phyloP scores from a whole-genome alignment of 2,113 vertebrate species.

The Pithys albifrons region DNA sequence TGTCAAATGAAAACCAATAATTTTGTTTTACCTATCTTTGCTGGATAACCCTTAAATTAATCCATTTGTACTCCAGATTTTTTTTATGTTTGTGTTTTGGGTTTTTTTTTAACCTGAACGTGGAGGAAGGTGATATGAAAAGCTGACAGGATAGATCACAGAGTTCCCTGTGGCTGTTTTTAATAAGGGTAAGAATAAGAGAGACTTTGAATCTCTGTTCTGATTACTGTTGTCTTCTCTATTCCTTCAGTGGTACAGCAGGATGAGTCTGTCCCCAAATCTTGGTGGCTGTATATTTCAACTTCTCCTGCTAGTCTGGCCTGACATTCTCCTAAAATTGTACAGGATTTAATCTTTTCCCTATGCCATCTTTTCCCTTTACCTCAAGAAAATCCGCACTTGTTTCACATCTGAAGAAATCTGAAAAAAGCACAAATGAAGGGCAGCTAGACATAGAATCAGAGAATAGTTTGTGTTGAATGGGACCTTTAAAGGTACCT shows the following conservation, averaged over 20 bases:
- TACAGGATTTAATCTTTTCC: not conserved
- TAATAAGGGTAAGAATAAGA: not conserved
- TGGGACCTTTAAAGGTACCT: not conserved
- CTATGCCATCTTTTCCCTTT: accelerated
- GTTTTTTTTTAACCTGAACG: not conserved
- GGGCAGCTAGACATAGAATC: not conserved
- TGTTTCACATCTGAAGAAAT: not conserved
- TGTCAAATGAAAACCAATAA: not conserved
- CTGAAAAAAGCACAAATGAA: not conserved
- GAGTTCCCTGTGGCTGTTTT: not conserved
- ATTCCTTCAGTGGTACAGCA: not conserved
- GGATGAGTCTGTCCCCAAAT: not conserved
- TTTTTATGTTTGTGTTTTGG: not conserved
- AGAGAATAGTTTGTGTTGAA: not conserved
- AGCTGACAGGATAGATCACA: not conserved
- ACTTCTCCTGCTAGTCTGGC: not conserved
- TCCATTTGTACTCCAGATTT: not conserved
- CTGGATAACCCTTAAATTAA: not conserved
- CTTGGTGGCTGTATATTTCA: not conserved
- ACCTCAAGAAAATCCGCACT: not conserved
- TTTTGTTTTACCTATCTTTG: not conserved
- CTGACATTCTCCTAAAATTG: not conserved
- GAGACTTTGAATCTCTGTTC: not conserved
- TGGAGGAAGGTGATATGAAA: not conserved
- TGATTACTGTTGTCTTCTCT: not conserved